Conservation (phyloP, 2,888 invertebrate species). For the Plusia festucae region DNA sequence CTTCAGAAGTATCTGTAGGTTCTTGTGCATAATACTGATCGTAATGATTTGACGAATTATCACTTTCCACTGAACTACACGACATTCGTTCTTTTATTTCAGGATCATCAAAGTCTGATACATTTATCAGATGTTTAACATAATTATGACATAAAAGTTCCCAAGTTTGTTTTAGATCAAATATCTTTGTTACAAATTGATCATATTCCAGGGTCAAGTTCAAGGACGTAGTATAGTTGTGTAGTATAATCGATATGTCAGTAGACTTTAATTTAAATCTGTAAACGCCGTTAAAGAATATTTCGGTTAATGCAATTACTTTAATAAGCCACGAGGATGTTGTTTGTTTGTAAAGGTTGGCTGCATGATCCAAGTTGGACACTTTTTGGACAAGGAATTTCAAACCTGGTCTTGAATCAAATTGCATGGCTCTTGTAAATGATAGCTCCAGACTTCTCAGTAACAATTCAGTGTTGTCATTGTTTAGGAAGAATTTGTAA, state of each 20-base stretch:
- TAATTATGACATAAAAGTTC: slow-evolving; percentile 90
- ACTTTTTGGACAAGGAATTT: slow-evolving; percentile 98
- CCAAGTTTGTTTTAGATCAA: slow-evolving; percentile 90
- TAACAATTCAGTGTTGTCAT: slow-evolving; percentile 91
- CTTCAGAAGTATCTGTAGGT: slow-evolving; percentile 49
- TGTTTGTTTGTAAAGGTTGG: slow-evolving; percentile 97
- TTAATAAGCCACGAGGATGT: slow-evolving; percentile 97
- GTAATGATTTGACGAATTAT: slow-evolving; percentile 80
- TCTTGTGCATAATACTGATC: slow-evolving; percentile 77
- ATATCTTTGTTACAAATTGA: slow-evolving; percentile 89
- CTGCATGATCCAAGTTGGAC: slow-evolving; percentile 95
- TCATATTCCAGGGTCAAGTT: slow-evolving; percentile 89
- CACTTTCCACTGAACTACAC: slow-evolving; percentile 80
- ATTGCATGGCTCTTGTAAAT: slow-evolving; percentile 94
- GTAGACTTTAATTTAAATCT: slow-evolving; percentile 90
- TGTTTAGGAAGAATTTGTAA: slow-evolving; percentile 87
- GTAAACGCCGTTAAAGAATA: slow-evolving; percentile 93
- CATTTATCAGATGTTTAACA: slow-evolving; percentile 82
- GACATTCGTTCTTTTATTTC: slow-evolving; percentile 78
- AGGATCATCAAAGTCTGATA: slow-evolving; percentile 81
- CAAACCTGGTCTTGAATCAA: slow-evolving; percentile 96
- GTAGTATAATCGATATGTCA: slow-evolving; percentile 90
- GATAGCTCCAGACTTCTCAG: slow-evolving; percentile 95
- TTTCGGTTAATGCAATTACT: slow-evolving; percentile 95
- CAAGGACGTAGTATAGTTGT: slow-evolving; percentile 88